Evolutionary conservation across 2,113 vertebrate species (phyloP), one percentile per base, ranked within the genome.

Genomic region (Chionis minor): DNA sequence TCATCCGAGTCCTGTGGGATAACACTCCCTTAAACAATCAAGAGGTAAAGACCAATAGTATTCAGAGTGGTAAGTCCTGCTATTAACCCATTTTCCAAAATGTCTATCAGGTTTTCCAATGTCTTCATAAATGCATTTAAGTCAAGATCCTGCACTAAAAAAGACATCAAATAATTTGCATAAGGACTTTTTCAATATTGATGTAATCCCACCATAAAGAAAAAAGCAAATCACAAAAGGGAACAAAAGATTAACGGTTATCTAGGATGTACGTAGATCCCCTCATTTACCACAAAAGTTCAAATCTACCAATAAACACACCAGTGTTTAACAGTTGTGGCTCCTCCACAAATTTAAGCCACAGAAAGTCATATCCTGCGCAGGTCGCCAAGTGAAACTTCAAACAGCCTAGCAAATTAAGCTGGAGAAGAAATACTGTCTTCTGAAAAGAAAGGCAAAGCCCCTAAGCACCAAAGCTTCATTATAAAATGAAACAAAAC

Each of bases 101-200:
- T 0, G 0, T 12, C 35, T 56, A n/a, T 26, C 55, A 59, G 8
- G 33, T 63, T 67, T 81, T 35, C 24, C 44, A 38, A 2, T 26
- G 33, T 42, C 23, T 35, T 86, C 9, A 71, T 33, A 78, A 69
- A 79, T 4, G 2, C 9, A 58, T 33, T 59, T 47, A 74, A 79
- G 40, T 62, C 30, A 79, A 75, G 70, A 80, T 63, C 21, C 24
- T 27, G 10, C 61, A 55, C 42, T 78, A 54, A 63, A 82, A 56
- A 38, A 16, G 5, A 3, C 19, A 32, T 5, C 11, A 67, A 86
- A 42, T 15, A 55, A 38, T 20, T 17, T 77, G 23, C 30, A 19
- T 35, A 33, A 75, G 8, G 24, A 55, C 6, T 51, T 6, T n/a
- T 71, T 58, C 28, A 56, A 3, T 52, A 51, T 2, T 45, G 16